phyloP scores from a whole-genome alignment of 2,888 invertebrate species.

The Macropis europaea region DNA sequence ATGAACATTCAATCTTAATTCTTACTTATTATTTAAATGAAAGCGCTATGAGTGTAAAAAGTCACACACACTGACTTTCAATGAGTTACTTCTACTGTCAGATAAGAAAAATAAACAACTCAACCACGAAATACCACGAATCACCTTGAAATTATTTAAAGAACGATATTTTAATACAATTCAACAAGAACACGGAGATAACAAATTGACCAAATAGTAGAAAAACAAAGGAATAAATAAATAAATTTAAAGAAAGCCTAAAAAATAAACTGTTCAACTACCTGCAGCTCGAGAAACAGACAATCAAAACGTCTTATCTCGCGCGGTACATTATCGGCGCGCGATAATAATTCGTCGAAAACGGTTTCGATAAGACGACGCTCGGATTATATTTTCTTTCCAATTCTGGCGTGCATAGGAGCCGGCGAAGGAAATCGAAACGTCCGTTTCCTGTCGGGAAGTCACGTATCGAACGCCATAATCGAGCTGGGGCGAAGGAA shows the following conservation, averaged over 20 bases:
- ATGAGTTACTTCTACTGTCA: no score
- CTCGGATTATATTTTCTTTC: conserved; percentile 1
- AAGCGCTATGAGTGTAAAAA: no score
- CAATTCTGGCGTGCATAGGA: conserved; percentile 24
- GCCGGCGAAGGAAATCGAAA: conserved; percentile 23
- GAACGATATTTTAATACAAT: no score
- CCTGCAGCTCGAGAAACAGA: neutral
- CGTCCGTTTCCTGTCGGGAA: conserved; percentile 58
- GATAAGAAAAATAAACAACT: no score
- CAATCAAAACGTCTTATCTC: conserved; percentile 21
- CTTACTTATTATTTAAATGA: no score
- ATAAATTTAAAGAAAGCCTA: no score
- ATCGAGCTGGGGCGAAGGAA: conserved; percentile 19
- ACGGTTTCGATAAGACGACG: conserved; percentile 1
- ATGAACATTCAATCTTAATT: no score
- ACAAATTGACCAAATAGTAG: neutral
- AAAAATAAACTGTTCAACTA: neutral
- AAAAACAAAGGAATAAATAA: no score
- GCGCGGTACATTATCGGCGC: conserved; percentile 19
- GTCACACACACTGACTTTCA: no score
- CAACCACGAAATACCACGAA: no score
- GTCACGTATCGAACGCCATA: conserved; percentile 49
- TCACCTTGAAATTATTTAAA: no score
- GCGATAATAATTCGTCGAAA: conserved; percentile 31
- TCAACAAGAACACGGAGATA: neutral